phyloP scores from a whole-genome alignment of 2,888 invertebrate genomes.

The Hypercompe scribonia region DNA sequence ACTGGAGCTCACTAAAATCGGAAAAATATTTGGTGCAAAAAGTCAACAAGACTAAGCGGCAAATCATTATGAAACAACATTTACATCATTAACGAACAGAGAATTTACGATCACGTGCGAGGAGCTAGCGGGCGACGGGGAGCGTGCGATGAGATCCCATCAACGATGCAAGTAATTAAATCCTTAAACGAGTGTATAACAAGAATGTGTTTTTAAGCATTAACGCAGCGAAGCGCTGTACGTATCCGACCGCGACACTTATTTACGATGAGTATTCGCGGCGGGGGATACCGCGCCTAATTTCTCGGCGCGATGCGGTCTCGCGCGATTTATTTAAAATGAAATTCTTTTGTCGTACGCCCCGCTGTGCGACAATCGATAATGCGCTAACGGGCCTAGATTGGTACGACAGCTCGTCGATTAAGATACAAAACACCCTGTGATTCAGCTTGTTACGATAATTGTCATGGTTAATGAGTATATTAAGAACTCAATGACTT shows the following conservation, averaged over 20 bases:
- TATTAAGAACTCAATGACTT: conserved; percentile 46
- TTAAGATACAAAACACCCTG: conserved; percentile 79
- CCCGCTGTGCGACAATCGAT: conserved; percentile 83
- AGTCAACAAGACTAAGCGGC: conserved; percentile 79
- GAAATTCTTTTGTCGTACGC: conserved; percentile 79
- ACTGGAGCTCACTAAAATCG: conserved; percentile 76
- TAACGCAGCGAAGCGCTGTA: conserved; percentile 65
- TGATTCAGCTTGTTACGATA: conserved; percentile 62
- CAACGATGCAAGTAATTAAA: conserved; percentile 83
- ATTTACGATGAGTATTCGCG: conserved; percentile 85
- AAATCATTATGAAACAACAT: conserved; percentile 78
- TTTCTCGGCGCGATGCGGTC: conserved; percentile 83
- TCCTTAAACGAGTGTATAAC: conserved; percentile 84
- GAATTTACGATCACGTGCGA: conserved; percentile 83
- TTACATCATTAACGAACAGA: conserved; percentile 80
- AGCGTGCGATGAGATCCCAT: conserved; percentile 59
- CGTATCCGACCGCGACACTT: conserved; percentile 74
- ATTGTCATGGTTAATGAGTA: conserved; percentile 62
- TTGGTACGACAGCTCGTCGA: conserved; percentile 72
- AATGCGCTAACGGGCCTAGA: conserved; percentile 76
- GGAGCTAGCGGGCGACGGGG: conserved; percentile 54
- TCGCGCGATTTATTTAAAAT: conserved; percentile 84
- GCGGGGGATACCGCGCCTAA: conserved; percentile 83
- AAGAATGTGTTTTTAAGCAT: conserved; percentile 79
- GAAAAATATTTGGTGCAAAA: conserved; percentile 75